These are phyloP conservation scores for Melangyna quadrimaculata DNA, from an alignment of 2,888 invertebrate species.

Conservation along the genomic window DNA sequence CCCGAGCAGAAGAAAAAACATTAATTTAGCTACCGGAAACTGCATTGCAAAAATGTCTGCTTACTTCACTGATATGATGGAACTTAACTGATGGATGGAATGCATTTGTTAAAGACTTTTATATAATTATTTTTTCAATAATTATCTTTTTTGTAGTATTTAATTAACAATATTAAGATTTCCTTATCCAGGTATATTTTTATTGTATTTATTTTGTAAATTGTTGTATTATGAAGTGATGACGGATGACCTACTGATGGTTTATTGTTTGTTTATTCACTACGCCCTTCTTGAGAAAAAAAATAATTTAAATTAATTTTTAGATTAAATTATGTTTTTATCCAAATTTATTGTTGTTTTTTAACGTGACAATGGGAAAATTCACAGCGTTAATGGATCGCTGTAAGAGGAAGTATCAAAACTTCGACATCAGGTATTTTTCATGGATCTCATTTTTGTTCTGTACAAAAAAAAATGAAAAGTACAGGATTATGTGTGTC, in stretches of 20 bases:
- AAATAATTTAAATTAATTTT: too few relatives aligned
- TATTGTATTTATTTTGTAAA: background rate
- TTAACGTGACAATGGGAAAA: too few relatives aligned
- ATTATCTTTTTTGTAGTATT: background rate
- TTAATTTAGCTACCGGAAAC: background rate
- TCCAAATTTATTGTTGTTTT: too few relatives aligned
- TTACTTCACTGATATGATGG: background rate
- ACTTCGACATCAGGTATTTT: too few relatives aligned
- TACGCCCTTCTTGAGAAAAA: too few relatives aligned
- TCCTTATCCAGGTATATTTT: background rate
- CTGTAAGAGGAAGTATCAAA: too few relatives aligned
- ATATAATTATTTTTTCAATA: background rate
- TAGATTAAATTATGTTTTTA: too few relatives aligned
- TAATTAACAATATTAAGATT: background rate
- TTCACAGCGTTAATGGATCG: too few relatives aligned
- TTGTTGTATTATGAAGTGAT: background rate
- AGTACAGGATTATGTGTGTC: too few relatives aligned
- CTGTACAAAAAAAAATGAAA: too few relatives aligned
- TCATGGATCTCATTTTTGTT: too few relatives aligned
- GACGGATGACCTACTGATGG: background rate
- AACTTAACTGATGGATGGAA: background rate
- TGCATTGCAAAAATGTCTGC: background rate
- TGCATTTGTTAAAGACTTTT: background rate
- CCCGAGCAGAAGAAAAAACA: background rate
- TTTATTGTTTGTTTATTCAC: too few relatives aligned